Conservation (phyloP, 1,140 invertebrate genomes). For the Diuraphis noxia region DNA sequence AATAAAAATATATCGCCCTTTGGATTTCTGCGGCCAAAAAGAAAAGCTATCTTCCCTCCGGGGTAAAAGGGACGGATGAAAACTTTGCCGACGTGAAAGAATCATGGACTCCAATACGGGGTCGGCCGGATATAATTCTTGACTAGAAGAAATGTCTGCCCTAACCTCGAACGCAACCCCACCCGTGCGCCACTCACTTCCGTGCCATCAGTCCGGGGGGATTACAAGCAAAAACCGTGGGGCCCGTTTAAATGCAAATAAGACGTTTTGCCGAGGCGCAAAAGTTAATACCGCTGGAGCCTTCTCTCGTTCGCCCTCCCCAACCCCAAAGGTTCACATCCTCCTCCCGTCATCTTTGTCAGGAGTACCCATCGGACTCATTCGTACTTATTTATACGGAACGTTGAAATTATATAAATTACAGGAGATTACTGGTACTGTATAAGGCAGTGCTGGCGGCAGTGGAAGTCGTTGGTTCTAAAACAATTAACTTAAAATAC, state of each 20-base stretch:
- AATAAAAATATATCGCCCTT: conserved; percentile 39
- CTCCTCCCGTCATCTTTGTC: background rate
- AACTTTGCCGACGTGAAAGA: conserved; percentile 38
- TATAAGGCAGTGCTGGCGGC: background rate
- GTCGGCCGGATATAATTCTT: background rate
- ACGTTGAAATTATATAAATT: conserved; percentile 53
- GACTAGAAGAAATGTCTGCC: background rate
- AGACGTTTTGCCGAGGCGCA: conserved; percentile 33
- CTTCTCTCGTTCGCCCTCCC: background rate
- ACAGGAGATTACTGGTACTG: conserved; percentile 35
- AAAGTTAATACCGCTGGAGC: background rate
- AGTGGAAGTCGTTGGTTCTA: conserved; percentile 35
- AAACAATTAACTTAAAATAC: conserved; percentile 49
- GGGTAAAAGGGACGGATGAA: background rate
- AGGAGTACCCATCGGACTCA: conserved; percentile 32
- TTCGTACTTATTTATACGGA: conserved; percentile 49
- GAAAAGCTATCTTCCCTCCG: background rate
- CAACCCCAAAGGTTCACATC: background rate
- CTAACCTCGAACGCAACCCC: background rate
- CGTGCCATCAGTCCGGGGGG: background rate
- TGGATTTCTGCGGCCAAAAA: conserved; percentile 26
- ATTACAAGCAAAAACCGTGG: conserved; percentile 41
- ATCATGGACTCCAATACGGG: background rate
- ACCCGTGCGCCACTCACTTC: background rate
- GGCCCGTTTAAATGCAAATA: conserved; percentile 51